Base-by-base conservation (phyloP, 2,797 vertebrate genomes). In the Psittacula derbiana region DNA sequence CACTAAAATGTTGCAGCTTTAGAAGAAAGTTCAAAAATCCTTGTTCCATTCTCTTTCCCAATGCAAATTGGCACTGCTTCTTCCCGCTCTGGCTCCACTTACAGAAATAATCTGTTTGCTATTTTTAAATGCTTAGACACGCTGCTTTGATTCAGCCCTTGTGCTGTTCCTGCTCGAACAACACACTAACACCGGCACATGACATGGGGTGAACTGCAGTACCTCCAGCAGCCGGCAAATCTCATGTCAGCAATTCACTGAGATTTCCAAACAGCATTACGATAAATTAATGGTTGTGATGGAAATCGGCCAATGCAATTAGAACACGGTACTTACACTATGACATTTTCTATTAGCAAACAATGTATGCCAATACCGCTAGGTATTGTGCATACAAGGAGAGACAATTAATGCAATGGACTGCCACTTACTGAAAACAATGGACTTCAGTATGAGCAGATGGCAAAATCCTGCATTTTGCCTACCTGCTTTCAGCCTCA, bases 231-330 rank as follows among this genome's bases (percentile, higher is more conserved):
- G 87, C 93, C 75, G 76, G 82, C 85, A 66, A 92, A 62, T 41
- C 82, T 86, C 92, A 62, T 5, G 0, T 60, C 91, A 91, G 80
- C 93, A 55, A 25, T 49, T 86, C 89, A 12, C 3, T 3, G 58
- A 80, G 82, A 69, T 88, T 92, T 92, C 92, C 93, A 76, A 90
- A 55, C 72, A 69, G 79, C 23, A 53, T 83, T 88, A 88, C n/a
- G 47, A 79, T 90, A 60, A 94, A 97, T 95, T 93, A 96, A 96
- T 84, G 91, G 91, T 81, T 94, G 87, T 69, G 82, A 76, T 94
- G 95, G 95, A 96, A 81, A 92, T 5, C 0, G 15, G 93, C 95
- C 95, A 96, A 81, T 13, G 66, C 87, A 95, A 92, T 92, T 81
- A 91, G 89, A 88, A 84, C 75, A 75, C 0, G 28, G 73, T 66